Base-by-base conservation (phyloP, 1,140 invertebrate genomes). In the Schlechtendalia chinensis region DNA sequence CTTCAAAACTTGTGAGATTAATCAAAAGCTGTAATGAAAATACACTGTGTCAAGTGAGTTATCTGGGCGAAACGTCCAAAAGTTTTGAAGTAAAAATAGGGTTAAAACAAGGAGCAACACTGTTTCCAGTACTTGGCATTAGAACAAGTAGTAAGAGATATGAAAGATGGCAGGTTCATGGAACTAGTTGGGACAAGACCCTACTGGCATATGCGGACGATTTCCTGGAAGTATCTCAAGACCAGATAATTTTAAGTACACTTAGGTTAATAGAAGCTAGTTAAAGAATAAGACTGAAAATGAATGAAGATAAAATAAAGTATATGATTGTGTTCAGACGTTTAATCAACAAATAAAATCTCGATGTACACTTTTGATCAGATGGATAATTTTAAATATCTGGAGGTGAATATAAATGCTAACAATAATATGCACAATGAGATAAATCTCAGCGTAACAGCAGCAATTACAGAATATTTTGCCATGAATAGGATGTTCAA, bases 181-280 rank as follows among this genome's bases (percentile, higher is more conserved):
- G 24, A 72, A 72, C 47, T 72, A 72, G 24, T 54, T 29, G 69
- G 50, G 50, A 71, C 47, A 71, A 24, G 14, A 54, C 50, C 14
- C 16, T 53, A 29, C 69, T 54, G 6, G 22, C 24, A 72, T 72
- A 72, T 54, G 24, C 16, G 12, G 24, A 54, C 29, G 5, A 54
- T 54, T 54, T 72, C 22, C 50, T 29, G 22, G 47, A 24, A 54
- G 24, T 29, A 72, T 72, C 50, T 19, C 50, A 72, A 72, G 69
- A 54, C 22, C 22, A 54, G 47, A 72, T 72, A 72, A 54, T 54
- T 50, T 54, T 12, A 54, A 54, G 14, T 72, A 72, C 50, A 72
- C 0, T 74, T 27, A 72, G 54, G 50, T 54, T 19, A 72, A 71
- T 71, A 71, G n/a, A 71, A 71, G 39, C n/a, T 53, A 71, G 67